Percentiles rank a stretch among this genome's conserved stretches.
Conservation (phyloP, 2,888 invertebrate species). For the Lithophane semibrunnea region DNA sequence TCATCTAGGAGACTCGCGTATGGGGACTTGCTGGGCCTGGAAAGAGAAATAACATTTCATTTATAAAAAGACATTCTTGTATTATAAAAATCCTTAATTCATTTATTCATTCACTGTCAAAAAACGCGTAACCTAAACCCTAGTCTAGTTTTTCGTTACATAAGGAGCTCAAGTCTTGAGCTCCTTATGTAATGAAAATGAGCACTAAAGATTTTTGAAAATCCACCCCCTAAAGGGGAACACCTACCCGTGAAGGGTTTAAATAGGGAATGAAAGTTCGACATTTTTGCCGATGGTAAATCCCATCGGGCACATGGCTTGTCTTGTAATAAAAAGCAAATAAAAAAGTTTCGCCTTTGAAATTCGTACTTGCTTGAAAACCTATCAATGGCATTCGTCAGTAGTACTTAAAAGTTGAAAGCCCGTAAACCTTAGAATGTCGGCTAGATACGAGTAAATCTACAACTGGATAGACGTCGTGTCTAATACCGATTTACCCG, state of each 20-base stretch:
- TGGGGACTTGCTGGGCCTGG: constrained; percentile 95
- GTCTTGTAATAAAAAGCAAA: background rate
- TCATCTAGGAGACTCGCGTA: constrained; percentile 93
- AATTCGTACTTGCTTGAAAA: background rate
- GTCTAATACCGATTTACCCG: constrained; percentile 33
- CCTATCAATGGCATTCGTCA: background rate
- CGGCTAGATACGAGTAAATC: constrained; percentile 16
- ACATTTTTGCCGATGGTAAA: background rate
- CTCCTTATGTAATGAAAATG: background rate
- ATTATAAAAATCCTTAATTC: background rate
- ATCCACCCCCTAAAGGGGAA: background rate
- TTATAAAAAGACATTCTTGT: background rate
- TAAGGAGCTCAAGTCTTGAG: too few relatives aligned
- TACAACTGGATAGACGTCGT: constrained; percentile 26
- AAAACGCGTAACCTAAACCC: too few relatives aligned
- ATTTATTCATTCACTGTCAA: background rate
- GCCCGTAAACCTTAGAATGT: constrained; percentile 24
- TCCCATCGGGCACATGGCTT: background rate
- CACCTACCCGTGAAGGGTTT: background rate
- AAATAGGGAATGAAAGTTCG: background rate
- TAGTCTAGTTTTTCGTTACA: too few relatives aligned
- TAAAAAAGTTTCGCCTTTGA: background rate
- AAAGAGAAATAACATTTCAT: constrained; percentile 32
- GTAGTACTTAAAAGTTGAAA: constrained; percentile 3
- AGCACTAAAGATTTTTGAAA: background rate